Base-by-base conservation (phyloP, 2,888 invertebrate genomes). In the Leptura quadrifasciata region DNA sequence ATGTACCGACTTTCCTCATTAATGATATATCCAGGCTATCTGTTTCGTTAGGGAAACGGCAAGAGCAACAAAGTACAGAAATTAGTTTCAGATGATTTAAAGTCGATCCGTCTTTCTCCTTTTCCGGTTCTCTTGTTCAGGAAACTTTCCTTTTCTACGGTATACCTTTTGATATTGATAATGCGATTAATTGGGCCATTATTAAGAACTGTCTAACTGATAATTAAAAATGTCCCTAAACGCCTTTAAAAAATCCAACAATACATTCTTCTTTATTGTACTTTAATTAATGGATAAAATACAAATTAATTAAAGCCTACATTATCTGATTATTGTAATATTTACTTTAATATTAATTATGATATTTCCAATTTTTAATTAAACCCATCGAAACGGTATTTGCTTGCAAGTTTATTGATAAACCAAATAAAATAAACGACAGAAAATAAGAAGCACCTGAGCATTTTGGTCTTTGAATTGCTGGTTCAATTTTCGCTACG, bases 61-160 rank as follows among this genome's bases (percentile, higher is more conserved):
- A 47, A 47, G 47, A n/a, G 60, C 60, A 61, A 31, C 60, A 61
- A 61, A 61, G 60, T 31, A 61, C 60, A 61, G 60, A 61, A 61
- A 61, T 61, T 61, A 61, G 60, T 61, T 61, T 61, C 31, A 61
- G 60, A 61, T 61, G 60, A 61, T 61, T 61, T 61, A 61, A 61
- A 61, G 60, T 61, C 60, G 60, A 61, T 61, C 31, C 17, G 60
- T 61, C 60, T 61, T 61, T 61, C 60, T 61, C 18, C 17, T 61
- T 27, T 61, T 61, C 31, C 60, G 60, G 58, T 58, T 58, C 58
- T 58, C 58, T 27, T 21, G 60, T 61, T 61, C 60, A 17, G 27
- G 17, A 27, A 61, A n/a, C 60, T 31, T 61, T 31, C 60, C 58
- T 15, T 31, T 10, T 27, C 31, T 9, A 8, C 60, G 17, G 17